Evolutionary conservation across 2,797 vertebrate genomes (phyloP).

Genomic region (Brachyrhaphis roseni): DNA sequence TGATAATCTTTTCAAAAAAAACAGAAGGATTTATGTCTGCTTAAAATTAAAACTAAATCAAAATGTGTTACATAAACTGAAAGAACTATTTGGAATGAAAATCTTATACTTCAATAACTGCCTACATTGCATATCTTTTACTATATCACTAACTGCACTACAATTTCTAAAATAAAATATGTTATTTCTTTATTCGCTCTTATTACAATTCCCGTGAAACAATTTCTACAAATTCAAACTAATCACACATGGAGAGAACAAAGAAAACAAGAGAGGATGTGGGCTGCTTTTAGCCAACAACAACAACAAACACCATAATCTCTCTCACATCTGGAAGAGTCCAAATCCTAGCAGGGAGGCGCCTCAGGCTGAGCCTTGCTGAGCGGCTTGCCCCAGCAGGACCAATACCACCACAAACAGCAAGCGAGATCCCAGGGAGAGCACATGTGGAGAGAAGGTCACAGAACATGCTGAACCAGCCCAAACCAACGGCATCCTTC

Average conservation of each 20-base stretch:
- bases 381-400: slow-evolving; percentile 44
- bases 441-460: slow-evolving; percentile 66
- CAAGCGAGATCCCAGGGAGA: slow-evolving; percentile 49
- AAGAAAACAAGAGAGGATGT: not conserved
- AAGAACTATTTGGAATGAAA: not conserved
- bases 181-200: not conserved
- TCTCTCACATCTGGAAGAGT: slow-evolving; percentile 51
- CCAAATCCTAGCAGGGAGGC: slow-evolving; percentile 54
- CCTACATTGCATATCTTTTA: not conserved
- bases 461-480: slow-evolving; percentile 46
- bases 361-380: slow-evolving; percentile 49
- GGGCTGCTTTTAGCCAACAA: slow-evolving; percentile 24
- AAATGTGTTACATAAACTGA: not conserved
- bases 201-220: not conserved
- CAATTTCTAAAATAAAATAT: not conserved
- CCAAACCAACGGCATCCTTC: slow-evolving; percentile 45
- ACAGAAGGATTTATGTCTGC: not conserved
- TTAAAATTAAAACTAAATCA: not conserved
- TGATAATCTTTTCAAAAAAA: too few species aligned
- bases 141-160: not conserved
- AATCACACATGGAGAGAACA: not conserved
- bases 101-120: not conserved
- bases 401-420: slow-evolving; percentile 61
- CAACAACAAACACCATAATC: slow-evolving; percentile 33
- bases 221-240: not conserved